Percentiles rank a stretch among this genome's conserved stretches.
phyloP scores from a whole-genome alignment of 2,888 invertebrate species.

The Chrysina gloriosa region DNA sequence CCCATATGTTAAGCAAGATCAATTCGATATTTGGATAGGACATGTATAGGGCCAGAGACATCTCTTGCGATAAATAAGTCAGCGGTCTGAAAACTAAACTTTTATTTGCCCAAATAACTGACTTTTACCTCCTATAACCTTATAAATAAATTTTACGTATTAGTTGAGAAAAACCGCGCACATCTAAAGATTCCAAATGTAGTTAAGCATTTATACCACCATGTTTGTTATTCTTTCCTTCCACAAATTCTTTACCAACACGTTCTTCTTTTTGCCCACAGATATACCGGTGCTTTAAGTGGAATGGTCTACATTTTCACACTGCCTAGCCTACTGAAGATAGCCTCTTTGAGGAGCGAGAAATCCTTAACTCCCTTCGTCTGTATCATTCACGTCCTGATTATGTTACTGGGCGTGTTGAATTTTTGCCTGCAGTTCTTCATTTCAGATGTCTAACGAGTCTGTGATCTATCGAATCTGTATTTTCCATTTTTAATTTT shows the following conservation, averaged over 20 bases:
- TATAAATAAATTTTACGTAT: too few species aligned
- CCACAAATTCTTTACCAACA: background rate
- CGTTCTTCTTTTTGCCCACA: conserved; percentile 58
- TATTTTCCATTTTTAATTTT: background rate
- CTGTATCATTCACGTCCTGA: conserved; percentile 70
- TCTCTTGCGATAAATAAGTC: too few species aligned
- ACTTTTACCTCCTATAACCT: too few species aligned
- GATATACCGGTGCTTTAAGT: conserved; percentile 89
- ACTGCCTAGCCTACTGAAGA: conserved; percentile 82
- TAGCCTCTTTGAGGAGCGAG: conserved; percentile 74
- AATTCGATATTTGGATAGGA: too few species aligned
- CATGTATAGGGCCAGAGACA: too few species aligned
- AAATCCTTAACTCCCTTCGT: conserved; percentile 70
- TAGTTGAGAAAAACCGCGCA: too few species aligned
- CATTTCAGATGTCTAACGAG: conserved; percentile 62
- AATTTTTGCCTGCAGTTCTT: conserved; percentile 88
- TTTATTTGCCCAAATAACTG: too few species aligned
- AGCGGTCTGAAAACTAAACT: too few species aligned
- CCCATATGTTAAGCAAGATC: too few species aligned
- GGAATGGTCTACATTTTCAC: conserved; percentile 90
- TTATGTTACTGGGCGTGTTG: conserved; percentile 77
- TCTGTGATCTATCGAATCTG: conserved; percentile 18
- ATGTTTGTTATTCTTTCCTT: background rate
- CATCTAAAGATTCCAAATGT: too few species aligned
- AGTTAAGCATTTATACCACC: too few species aligned